Evolutionary conservation across 2,113 vertebrate genomes (phyloP).

Genomic region (Uria aalge): DNA sequence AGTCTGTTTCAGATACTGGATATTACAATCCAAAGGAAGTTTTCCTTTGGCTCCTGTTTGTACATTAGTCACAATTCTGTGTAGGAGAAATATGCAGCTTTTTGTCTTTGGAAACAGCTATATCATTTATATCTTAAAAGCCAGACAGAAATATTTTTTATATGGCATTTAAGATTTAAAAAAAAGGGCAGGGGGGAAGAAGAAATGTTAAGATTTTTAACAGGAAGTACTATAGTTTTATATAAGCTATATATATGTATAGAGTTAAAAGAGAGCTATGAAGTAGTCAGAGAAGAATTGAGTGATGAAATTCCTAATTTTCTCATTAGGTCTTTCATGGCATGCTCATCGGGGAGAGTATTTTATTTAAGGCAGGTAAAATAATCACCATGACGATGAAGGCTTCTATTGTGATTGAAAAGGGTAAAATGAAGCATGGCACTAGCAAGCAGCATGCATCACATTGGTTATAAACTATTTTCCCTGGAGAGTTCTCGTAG

Average conservation of each 20-base stretch:
- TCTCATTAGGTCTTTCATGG: neutral
- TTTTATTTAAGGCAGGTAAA: neutral
- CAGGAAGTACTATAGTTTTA: neutral
- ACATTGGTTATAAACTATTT: neutral
- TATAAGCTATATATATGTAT: neutral
- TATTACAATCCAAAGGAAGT: neutral
- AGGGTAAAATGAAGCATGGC: neutral
- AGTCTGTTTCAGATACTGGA: neutral
- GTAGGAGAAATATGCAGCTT: neutral
- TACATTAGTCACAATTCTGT: neutral
- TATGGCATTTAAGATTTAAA: neutral
- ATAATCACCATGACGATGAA: neutral
- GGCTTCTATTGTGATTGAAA: neutral
- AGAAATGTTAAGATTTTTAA: neutral
- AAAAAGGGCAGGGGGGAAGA: rapidly evolving
- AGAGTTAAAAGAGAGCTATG: neutral
- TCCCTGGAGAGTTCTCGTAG: neutral
- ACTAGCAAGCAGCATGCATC: neutral
- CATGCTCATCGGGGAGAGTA: neutral
- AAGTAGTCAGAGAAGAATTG: neutral
- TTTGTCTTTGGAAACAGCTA: neutral
- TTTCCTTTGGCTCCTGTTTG: neutral
- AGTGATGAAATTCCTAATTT: neutral
- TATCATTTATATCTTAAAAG: neutral
- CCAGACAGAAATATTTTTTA: neutral